These are phyloP conservation scores for Catocala fraxini DNA, from an alignment of 2,888 invertebrate species.

Conservation along the genomic window DNA sequence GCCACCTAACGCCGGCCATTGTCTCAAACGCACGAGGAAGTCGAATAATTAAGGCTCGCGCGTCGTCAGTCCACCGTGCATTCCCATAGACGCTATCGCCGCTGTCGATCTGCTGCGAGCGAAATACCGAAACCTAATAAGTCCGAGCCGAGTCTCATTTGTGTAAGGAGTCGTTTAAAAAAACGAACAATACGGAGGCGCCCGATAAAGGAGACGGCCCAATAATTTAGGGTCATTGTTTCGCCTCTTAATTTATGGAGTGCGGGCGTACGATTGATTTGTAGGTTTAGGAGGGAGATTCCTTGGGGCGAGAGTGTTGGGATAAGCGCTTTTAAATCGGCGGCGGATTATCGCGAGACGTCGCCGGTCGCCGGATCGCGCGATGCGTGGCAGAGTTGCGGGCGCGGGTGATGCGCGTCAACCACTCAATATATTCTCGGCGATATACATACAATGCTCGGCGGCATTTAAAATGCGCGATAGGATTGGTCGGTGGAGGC, in stretches of 20 bases:
- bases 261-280: constrained; percentile 85
- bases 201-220: constrained; percentile 82
- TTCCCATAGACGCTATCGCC: constrained; percentile 71
- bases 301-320: constrained; percentile 67
- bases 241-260: constrained; percentile 85
- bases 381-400: constrained; percentile 45
- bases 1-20: constrained; percentile 71
- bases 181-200: constrained; percentile 76
- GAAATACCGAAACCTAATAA: constrained; percentile 85
- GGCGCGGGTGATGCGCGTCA: constrained; percentile 59
- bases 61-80: constrained; percentile 56
- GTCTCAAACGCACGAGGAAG: constrained; percentile 69
- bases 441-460: constrained; percentile 86
- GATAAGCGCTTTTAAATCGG: constrained; percentile 67
- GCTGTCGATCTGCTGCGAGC: constrained; percentile 77
- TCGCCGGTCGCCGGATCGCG: constrained; percentile 29
- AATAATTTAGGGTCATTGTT: constrained; percentile 87
- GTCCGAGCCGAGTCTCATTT: constrained; percentile 84
- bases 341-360: constrained; percentile 54
- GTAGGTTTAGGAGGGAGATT: constrained; percentile 78
- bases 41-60: constrained; percentile 75
- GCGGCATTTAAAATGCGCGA: constrained; percentile 80
- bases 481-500: constrained; percentile 80
- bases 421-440: constrained; percentile 81
- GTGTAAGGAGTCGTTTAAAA: constrained; percentile 79